Evolutionary conservation across 2,888 invertebrate genomes (phyloP).

Genomic region (Deilephila porcellus): DNA sequence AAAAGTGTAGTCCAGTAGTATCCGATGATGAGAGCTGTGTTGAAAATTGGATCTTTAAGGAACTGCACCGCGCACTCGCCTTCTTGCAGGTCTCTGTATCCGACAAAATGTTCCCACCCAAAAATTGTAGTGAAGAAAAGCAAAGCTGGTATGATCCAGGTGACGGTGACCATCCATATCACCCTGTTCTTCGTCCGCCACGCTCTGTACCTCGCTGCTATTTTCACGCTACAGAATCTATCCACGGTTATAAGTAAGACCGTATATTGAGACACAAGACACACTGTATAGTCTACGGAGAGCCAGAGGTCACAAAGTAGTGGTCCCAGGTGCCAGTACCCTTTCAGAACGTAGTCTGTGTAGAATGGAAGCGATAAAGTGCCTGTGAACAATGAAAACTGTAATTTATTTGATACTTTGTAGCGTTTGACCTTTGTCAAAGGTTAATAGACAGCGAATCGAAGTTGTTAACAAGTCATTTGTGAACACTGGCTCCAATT

Average conservation of each 20-base stretch:
- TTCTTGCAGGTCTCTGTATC: slow-evolving; percentile 93
- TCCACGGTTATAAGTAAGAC: slow-evolving; percentile 99
- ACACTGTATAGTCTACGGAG: slow-evolving; percentile 99
- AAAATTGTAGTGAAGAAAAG: slow-evolving; percentile 99
- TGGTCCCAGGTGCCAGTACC: slow-evolving; percentile 98
- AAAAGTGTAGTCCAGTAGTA: slow-evolving; percentile 99
- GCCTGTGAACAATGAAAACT: slow-evolving; percentile 84
- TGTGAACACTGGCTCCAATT: not conserved
- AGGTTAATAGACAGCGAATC: not conserved
- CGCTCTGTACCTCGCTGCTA: slow-evolving; percentile 97
- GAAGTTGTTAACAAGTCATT: not conserved
- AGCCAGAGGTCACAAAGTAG: slow-evolving; percentile 99
- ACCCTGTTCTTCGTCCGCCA: slow-evolving; percentile 98
- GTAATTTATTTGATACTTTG: slow-evolving; percentile 38
- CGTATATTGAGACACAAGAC: slow-evolving; percentile 99
- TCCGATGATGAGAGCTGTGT: slow-evolving; percentile 97
- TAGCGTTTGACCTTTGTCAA: slow-evolving; percentile 33
- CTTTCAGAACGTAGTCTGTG: slow-evolving; percentile 98
- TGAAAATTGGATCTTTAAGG: slow-evolving; percentile 98
- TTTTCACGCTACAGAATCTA: slow-evolving; percentile 99
- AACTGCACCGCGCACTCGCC: slow-evolving; percentile 98
- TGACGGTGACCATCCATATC: slow-evolving; percentile 97
- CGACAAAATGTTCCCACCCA: slow-evolving; percentile 99
- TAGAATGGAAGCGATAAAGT: slow-evolving; percentile 99
- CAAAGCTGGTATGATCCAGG: slow-evolving; percentile 98